These are phyloP conservation scores for Thunnus albacares DNA, from an alignment of 2,797 vertebrate genomes.

Conservation along the genomic window DNA sequence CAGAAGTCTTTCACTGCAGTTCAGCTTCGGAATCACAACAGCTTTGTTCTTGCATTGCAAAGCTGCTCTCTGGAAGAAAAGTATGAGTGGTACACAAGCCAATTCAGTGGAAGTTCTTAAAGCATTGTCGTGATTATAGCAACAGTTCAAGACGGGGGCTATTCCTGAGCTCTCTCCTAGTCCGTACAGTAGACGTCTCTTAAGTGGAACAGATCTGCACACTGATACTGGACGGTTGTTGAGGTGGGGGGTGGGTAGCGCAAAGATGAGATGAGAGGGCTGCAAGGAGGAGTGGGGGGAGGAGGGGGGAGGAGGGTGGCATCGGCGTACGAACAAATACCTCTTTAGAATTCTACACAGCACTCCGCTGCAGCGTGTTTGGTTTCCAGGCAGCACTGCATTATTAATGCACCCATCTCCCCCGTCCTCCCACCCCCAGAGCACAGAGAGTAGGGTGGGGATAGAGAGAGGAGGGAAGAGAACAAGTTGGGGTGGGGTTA, in stretches of 20 bases:
- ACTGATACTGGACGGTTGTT: constrained; percentile 53
- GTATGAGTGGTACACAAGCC: constrained; percentile 24
- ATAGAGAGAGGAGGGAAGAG: constrained; percentile 53
- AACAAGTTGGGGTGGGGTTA: constrained; percentile 54
- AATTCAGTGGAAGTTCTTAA: constrained; percentile 44
- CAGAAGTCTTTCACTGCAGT: constrained; percentile 35
- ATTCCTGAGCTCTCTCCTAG: constrained; percentile 24
- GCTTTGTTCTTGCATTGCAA: constrained; percentile 25
- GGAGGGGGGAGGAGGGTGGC: constrained; percentile 59
- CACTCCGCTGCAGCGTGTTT: constrained; percentile 88
- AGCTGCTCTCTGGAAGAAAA: constrained; percentile 40
- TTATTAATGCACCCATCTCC: constrained; percentile 87
- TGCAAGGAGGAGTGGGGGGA: constrained; percentile 56
- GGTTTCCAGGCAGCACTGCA: constrained; percentile 89
- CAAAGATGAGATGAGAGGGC: constrained; percentile 67
- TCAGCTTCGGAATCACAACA: constrained; percentile 34
- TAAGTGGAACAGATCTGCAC: constrained; percentile 59
- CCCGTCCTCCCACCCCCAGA: constrained; percentile 75
- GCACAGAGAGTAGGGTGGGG: constrained; percentile 65
- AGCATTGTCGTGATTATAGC: constrained; percentile 55
- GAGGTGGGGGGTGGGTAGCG: constrained; percentile 35
- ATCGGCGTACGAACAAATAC: constrained; percentile 86
- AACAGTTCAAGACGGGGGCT: constrained; percentile 30
- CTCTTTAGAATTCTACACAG: constrained; percentile 89
- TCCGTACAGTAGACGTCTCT: constrained; percentile 51